A percentile compares a stretch with the other conserved stretches of the same genome.
These are phyloP conservation scores for Tetramorium parvispinum DNA, from an alignment of 1,140 invertebrate species.

Conservation along the genomic window DNA sequence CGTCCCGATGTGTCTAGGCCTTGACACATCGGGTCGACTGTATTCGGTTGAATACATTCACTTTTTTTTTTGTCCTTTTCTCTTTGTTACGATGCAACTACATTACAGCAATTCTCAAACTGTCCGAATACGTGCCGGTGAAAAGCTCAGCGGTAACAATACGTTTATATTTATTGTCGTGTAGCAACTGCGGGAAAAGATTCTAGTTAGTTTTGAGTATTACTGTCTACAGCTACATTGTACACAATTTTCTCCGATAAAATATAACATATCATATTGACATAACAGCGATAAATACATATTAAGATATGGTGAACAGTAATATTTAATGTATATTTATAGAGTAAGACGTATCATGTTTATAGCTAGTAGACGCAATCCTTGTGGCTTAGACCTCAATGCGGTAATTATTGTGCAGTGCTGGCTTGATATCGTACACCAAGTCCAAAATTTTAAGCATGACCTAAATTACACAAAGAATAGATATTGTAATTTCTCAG, in stretches of 20 bases:
- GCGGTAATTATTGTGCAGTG: conserved; percentile 94
- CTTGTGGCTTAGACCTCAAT: conserved; percentile 77
- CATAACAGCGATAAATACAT: conserved; percentile 73
- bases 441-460: conserved; percentile 93
- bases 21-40: conserved; percentile 71
- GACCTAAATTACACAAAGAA: conserved; percentile 86
- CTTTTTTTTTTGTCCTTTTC: conserved; percentile 14
- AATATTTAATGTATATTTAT: conserved; percentile 80
- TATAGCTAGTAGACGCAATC: conserved; percentile 66
- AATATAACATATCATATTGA: conserved; percentile 63
- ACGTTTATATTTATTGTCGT: conserved; percentile 78
- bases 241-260: conserved; percentile 71
- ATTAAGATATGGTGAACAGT: conserved; percentile 73
- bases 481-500: conserved; percentile 55
- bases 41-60: conserved; percentile 47
- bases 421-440: conserved; percentile 95
- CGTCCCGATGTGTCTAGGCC: conserved; percentile 78
- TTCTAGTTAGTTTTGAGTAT: conserved; percentile 78
- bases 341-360: conserved; percentile 74
- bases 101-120: conserved; percentile 78
- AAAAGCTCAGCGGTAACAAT: conserved; percentile 63
- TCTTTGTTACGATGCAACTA: conserved; percentile 71
- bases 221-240: conserved; percentile 74
- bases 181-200: conserved; percentile 65
- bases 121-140: conserved; percentile 63